These are phyloP conservation scores for Dinothrombium tinctorium DNA, from an alignment of 1,140 invertebrate genomes.

Conservation along the genomic window DNA sequence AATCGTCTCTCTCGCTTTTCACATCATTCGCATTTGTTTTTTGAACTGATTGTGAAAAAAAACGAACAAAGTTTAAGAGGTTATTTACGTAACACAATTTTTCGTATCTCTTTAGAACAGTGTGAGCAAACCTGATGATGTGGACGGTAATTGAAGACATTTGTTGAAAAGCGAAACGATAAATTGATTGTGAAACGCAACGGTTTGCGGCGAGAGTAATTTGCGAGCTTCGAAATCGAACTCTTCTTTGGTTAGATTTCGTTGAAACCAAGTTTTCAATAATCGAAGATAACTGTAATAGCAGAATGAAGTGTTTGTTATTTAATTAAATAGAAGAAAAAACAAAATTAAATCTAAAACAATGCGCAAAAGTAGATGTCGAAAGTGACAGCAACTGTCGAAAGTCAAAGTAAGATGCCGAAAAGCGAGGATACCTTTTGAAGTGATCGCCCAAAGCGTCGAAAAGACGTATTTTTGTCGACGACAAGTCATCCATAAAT, in stretches of 20 bases:
- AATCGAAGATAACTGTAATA: conserved; percentile 1
- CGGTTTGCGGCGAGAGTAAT: neutral
- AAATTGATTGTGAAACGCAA: conserved; percentile 4
- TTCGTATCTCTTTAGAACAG: neutral
- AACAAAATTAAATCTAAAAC: neutral
- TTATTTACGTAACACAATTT: neutral
- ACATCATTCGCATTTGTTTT: neutral
- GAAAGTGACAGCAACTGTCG: too few relatives aligned
- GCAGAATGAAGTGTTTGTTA: neutral
- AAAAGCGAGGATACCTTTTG: conserved; percentile 2
- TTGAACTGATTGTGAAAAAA: neutral
- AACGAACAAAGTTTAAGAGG: neutral
- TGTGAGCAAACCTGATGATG: neutral
- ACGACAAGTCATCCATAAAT: conserved; percentile 1
- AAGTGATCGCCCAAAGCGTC: conserved; percentile 7
- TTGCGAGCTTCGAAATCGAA: conserved; percentile 6
- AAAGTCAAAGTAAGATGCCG: too few relatives aligned
- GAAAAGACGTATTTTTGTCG: neutral
- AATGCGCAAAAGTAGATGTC: neutral
- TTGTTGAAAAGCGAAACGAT: conserved; percentile 1
- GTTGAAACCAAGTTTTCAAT: conserved; percentile 3
- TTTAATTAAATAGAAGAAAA: neutral
- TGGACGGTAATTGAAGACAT: conserved; percentile 1
- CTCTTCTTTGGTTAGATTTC: conserved; percentile 3
- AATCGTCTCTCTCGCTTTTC: neutral